Base-by-base conservation (phyloP, 2,113 vertebrate species). In the Chlorodrepanis virens region DNA sequence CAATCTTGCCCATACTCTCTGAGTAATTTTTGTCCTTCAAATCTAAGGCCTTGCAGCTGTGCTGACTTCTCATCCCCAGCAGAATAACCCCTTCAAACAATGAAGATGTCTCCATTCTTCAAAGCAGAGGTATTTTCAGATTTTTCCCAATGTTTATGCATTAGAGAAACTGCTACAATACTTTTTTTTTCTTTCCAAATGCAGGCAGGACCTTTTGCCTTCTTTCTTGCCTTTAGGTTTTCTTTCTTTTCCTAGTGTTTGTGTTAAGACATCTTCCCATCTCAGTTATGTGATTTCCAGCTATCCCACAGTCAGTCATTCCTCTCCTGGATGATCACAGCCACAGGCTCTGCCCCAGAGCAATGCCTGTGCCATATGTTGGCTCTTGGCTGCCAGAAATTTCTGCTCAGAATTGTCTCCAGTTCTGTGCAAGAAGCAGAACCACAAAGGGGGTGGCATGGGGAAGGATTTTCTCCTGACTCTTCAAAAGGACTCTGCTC, bases 401-500 rank as follows among this genome's bases (percentile, higher is more conserved):
- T 76, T 77, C 82, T 90, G 79, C 68, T 78, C 64, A 74, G 71
- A 53, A 24, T 63, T 83, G 68, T 87, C 76, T 95, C 39, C 50
- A 83, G 42, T 44, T 77, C 83, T 67, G 1, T 2, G 1, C 7
- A 25, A 63, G 53, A 68, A 47, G 69, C 63, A 86, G 83, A 75
- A n/a, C 49, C 28, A 8, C 0, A 63, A 65, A 18, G 49, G 72
- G 56, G 44, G 60, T 2, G 3, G 64, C 24, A 61, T 0, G 0
- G 75, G 59, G 52, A 80, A 83, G 54, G 83, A 89, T 94, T 94
- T 96, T 90, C 68, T 78, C 52, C 72, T 42, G 42, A 31, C 56
- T 88, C 50, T 78, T 87, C 64, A 59, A 87, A 93, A 87, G 35
- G 44, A 27, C 19, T 74, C 54, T 94, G 71, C 54, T 92, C 72